Base-by-base conservation (phyloP, 2,113 vertebrate genomes). In the Eulemur rufifrons region DNA sequence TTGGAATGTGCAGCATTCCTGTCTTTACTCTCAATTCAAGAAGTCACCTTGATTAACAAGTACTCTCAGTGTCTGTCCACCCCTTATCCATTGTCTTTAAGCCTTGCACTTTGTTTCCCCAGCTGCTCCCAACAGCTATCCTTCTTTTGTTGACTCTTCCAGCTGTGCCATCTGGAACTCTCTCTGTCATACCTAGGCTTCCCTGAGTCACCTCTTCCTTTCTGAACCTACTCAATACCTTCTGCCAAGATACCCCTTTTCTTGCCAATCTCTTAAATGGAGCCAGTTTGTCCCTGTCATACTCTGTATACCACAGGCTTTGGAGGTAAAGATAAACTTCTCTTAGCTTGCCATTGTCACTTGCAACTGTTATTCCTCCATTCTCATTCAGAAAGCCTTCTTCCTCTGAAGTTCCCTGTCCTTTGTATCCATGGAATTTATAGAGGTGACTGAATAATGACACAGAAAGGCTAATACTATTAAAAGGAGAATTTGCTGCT, bases 41-140 rank as follows among this genome's bases (percentile, higher is more conserved):
- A 25, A 50, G 71, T 73, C n/a, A 5, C 9, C 45, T 1, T 10
- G 3, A 13, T 3, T 68, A 20, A 18, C 17, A 1, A 0, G 8
- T 47, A 37, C 8, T 32, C 61, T 88, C 64, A 11, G 25, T 9
- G 4, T 1, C 14, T 3, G 0, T 50, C 39, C 11, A 4, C 42
- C 0, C 34, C 20, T 21, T 56, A 9, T 42, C 47, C 21, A 17
- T 18, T 34, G 15, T 56, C 20, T 45, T 10, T 42, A 37, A 54
- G 7, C 32, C n/a, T 47, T 73, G 50, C 0, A 6, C 21, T 59
- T 54, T 34, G 59, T 86, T 74, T 88, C 66, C 47, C 45, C 27
- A 59, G 45, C 86, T 63, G 1, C 6, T 69, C 4, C 11, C 1
- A 2, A 4, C 34, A 14, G 32, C n/a, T 21, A 14, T 34, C 20